These are phyloP conservation scores for Sialis fuliginosa DNA, from an alignment of 2,888 invertebrate species.

Conservation along the genomic window DNA sequence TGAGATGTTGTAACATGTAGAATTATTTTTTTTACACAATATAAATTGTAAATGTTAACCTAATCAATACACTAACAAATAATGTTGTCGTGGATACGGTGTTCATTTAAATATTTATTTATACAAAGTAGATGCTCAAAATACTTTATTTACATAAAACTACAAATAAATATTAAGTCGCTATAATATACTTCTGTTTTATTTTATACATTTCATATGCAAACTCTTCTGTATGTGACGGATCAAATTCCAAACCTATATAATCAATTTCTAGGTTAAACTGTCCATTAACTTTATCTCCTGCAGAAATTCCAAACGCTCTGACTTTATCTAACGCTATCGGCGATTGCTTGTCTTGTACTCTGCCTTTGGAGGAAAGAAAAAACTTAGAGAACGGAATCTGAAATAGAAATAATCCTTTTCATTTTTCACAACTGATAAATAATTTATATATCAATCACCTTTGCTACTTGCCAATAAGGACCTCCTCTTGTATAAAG, in stretches of 20 bases:
- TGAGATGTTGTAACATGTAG: too few species aligned
- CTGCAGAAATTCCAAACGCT: constrained; percentile 66
- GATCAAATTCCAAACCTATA: constrained; percentile 72
- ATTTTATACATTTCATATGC: constrained; percentile 89
- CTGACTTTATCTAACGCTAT: constrained; percentile 43
- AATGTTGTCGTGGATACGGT: too few species aligned
- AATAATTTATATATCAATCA: constrained; percentile 19
- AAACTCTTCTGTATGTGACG: constrained; percentile 60
- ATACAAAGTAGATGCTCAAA: too few species aligned
- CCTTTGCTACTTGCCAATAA: constrained; percentile 89
- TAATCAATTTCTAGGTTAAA: constrained; percentile 87
- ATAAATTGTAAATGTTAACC: too few species aligned
- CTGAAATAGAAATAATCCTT: constrained; percentile 28
- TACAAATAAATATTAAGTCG: constrained; percentile 25
- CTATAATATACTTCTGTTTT: constrained; percentile 42
- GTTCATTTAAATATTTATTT: too few species aligned
- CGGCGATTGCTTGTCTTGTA: constrained; percentile 64
- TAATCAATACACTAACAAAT: too few species aligned
- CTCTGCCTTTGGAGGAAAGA: constrained; percentile 59
- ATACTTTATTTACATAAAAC: too few species aligned
- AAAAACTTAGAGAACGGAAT: constrained; percentile 92
- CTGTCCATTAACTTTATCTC: constrained; percentile 63
- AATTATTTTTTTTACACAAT: too few species aligned
- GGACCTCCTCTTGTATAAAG: constrained; percentile 93
- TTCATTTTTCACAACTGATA: background rate